A percentile compares a stretch with the other conserved stretches of the same genome.
Evolutionary conservation across 2,113 vertebrate species (phyloP).

Genomic region (Lates calcarifer): DNA sequence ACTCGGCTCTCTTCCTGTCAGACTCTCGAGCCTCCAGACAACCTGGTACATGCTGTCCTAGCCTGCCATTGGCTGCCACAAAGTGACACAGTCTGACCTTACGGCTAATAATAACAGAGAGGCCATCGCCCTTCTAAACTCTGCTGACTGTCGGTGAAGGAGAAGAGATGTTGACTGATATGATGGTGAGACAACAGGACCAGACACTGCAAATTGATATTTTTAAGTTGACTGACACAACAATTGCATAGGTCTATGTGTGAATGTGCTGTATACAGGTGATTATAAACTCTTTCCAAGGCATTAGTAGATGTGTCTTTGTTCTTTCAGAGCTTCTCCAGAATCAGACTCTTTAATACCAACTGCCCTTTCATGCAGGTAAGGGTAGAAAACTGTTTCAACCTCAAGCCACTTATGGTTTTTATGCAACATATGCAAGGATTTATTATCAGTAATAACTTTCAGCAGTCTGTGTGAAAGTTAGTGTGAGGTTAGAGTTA

Average conservation of each 20-base stretch:
- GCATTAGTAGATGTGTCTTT: background rate
- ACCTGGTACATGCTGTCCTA: conserved; percentile 44
- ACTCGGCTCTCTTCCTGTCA: conserved; percentile 42
- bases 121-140: conserved; percentile 34
- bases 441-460: no score
- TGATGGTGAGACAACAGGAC: background rate
- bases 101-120: conserved; percentile 64
- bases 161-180: conserved; percentile 8
- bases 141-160: conserved; percentile 9
- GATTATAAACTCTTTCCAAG: background rate
- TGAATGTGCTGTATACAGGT: background rate
- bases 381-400: background rate
- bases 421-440: no score
- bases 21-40: conserved; percentile 43
- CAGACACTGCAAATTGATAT: background rate
- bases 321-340: background rate
- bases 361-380: background rate
- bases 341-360: background rate
- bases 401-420: no score
- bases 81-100: conserved; percentile 45
- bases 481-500: no score
- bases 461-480: no score
- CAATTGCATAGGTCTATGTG: background rate
- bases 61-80: conserved; percentile 18
- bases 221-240: background rate